Evolutionary conservation across 2,888 invertebrate genomes (phyloP).

Genomic region (Dorcus hopei): DNA sequence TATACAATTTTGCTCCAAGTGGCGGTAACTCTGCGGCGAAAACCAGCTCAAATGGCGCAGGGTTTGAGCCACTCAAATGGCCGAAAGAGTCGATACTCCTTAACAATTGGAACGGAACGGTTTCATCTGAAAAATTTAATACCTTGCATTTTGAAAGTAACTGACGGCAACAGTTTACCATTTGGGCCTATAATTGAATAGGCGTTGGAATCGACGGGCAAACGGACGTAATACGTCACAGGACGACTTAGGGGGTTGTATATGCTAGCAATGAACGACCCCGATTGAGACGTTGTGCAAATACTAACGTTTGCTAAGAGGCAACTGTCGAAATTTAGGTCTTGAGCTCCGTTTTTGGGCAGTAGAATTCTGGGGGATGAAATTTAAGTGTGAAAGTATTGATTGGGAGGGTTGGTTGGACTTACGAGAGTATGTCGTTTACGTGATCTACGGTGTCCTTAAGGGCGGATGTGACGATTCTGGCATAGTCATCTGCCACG

Average conservation of each 20-base stretch:
- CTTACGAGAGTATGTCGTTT: conserved; percentile 21
- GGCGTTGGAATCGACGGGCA: conserved; percentile 56
- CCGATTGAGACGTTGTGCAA: conserved; percentile 51
- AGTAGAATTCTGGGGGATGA: conserved; percentile 11
- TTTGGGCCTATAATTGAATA: conserved; percentile 45
- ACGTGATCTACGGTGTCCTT: conserved; percentile 19
- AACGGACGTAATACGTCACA: conserved; percentile 55
- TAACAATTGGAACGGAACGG: conserved; percentile 29
- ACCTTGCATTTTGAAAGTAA: too few species aligned
- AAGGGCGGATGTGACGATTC: conserved; percentile 68
- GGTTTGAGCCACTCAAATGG: conserved; percentile 15
- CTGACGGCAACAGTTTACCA: neutral
- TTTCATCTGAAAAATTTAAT: conserved; percentile 44
- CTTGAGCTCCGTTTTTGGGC: conserved; percentile 40
- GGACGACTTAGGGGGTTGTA: conserved; percentile 76
- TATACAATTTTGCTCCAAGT: conserved; percentile 63
- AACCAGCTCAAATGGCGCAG: conserved; percentile 63
- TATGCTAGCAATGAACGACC: conserved; percentile 66
- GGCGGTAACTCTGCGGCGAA: conserved; percentile 66
- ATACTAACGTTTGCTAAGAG: conserved; percentile 60
- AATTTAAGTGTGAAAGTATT: conserved; percentile 20
- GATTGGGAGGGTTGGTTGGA: conserved; percentile 3
- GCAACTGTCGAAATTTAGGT: conserved; percentile 45
- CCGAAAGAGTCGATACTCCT: conserved; percentile 19
- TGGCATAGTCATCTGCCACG: conserved; percentile 68